These are phyloP conservation scores for Micromussa lordhowensis DNA, from an alignment of 92 coral and sea anemone species.

Conservation along the genomic window DNA sequence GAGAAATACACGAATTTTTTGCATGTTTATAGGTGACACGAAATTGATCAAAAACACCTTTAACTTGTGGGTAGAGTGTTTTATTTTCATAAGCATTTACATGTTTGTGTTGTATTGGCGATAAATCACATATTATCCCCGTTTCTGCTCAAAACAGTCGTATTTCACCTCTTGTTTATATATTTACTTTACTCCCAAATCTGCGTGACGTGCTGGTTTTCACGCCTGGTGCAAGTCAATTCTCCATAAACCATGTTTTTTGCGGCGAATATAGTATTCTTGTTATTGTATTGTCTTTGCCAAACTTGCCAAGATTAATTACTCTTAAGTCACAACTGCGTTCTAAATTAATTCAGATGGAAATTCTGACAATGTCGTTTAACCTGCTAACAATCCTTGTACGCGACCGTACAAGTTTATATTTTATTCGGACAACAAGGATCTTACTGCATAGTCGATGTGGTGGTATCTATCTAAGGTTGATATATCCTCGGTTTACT, in stretches of 20 bases:
- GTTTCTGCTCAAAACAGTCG: not conserved
- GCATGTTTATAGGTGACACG: not conserved
- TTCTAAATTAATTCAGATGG: not conserved
- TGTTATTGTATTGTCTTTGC: conserved; percentile 21
- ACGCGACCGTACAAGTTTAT: not conserved
- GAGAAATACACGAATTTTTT: not conserved
- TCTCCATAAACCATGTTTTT: not conserved
- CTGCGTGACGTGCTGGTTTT: not conserved
- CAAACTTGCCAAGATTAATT: conserved; percentile 26
- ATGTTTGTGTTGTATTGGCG: not conserved
- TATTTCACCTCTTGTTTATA: not conserved
- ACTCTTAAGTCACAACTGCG: conserved; percentile 2
- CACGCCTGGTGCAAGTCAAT: not conserved
- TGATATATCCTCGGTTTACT: not conserved
- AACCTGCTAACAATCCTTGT: not conserved
- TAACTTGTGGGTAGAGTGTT: not conserved
- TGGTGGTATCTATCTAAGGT: not conserved
- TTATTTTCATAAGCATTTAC: not conserved
- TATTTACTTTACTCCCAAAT: not conserved
- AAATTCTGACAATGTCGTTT: not conserved
- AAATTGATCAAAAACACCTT: not conserved
- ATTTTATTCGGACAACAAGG: not conserved
- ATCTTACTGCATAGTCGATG: not conserved
- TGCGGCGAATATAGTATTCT: conserved; percentile 14
- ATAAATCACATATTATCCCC: not conserved